phyloP scores from a whole-genome alignment of 35 echinoderm and acorn worm species.

The Strongylocentrotus purpuratus region DNA sequence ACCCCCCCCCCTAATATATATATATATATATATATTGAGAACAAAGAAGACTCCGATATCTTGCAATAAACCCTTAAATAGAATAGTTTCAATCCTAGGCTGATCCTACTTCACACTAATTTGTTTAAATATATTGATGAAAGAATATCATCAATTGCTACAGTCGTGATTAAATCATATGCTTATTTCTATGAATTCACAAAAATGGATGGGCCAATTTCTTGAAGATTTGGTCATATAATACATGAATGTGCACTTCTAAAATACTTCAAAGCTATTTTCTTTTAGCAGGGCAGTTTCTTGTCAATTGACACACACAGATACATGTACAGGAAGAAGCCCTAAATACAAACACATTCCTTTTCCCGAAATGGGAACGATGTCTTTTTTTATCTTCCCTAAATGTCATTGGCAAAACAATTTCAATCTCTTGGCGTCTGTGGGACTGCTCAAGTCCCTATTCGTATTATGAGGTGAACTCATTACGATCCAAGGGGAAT shows the following conservation, averaged over 20 bases:
- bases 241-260: neutral
- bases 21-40: too few relatives aligned
- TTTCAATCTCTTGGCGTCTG: neutral
- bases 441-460: neutral
- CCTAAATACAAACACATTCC: neutral
- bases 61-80: too few relatives aligned
- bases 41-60: too few relatives aligned
- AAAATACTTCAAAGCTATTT: neutral
- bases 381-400: neutral
- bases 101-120: too few relatives aligned
- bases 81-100: too few relatives aligned
- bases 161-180: too few relatives aligned
- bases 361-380: neutral
- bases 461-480: neutral
- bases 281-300: neutral
- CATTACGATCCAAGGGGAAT: neutral
- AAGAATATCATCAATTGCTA: too few relatives aligned
- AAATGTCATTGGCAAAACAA: neutral
- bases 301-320: neutral
- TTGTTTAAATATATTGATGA: too few relatives aligned
- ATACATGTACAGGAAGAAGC: neutral
- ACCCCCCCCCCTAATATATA: too few relatives aligned
- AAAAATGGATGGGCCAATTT: too few relatives aligned
- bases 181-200: too few relatives aligned
- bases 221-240: too few relatives aligned